Evolutionary conservation across 2,797 vertebrate species (phyloP).

Genomic region (Pipistrellus pipistrellus): DNA sequence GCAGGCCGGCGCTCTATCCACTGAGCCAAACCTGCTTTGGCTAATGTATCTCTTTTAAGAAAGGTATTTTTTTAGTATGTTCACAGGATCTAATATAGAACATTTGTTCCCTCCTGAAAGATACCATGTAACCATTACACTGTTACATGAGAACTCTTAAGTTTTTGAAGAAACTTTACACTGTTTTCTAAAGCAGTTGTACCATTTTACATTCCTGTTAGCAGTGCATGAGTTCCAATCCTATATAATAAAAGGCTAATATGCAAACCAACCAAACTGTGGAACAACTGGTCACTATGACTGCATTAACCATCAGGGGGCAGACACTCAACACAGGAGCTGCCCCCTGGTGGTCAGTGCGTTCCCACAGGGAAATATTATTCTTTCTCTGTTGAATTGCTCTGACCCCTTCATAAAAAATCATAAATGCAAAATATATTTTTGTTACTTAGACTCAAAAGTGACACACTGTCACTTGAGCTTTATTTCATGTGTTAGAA

Average conservation of each 20-base stretch:
- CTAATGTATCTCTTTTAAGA: background rate
- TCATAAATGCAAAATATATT: background rate
- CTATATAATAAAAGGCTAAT: too few relatives aligned
- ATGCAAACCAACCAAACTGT: too few relatives aligned
- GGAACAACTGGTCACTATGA: too few relatives aligned
- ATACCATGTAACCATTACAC: slow-evolving; percentile 16
- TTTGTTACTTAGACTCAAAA: background rate
- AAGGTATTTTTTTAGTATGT: background rate
- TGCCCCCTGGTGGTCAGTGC: too few relatives aligned
- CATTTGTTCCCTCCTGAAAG: background rate
- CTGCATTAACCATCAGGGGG: too few relatives aligned
- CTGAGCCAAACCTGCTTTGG: too few relatives aligned
- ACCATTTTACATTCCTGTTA: background rate
- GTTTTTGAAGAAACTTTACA: background rate
- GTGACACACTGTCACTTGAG: background rate
- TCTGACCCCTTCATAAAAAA: background rate
- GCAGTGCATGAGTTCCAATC: background rate
- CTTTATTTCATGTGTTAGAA: slow-evolving; percentile 14
- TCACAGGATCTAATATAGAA: background rate
- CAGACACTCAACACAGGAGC: too few relatives aligned
- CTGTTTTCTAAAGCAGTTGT: background rate
- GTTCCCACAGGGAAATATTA: background rate
- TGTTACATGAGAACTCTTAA: background rate
- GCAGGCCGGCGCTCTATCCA: too few relatives aligned
- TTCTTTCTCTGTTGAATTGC: background rate